These are phyloP conservation scores for Riparia riparia DNA, from an alignment of 2,113 vertebrate genomes.

Conservation along the genomic window DNA sequence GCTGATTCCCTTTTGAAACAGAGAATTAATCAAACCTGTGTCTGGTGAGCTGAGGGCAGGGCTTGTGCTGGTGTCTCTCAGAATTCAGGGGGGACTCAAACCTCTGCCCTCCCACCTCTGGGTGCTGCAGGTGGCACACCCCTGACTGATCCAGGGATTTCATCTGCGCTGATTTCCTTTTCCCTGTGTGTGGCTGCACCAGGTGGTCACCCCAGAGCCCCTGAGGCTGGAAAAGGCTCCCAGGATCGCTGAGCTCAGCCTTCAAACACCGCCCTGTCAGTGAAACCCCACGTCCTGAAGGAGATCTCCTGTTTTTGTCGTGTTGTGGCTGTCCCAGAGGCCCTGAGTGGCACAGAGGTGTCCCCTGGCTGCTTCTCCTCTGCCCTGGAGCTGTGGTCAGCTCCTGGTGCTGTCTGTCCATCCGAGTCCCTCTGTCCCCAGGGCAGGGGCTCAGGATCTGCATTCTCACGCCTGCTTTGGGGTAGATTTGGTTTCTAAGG, in stretches of 20 bases:
- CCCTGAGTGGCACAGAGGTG: accelerated
- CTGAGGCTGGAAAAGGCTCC: accelerated
- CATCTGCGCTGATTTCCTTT: accelerated
- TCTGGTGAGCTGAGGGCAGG: accelerated
- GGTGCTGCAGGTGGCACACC: neutral
- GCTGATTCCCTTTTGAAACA: accelerated
- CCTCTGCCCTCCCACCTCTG: neutral
- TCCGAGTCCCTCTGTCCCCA: neutral
- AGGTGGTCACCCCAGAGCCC: accelerated
- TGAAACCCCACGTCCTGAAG: neutral
- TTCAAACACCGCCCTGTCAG: accelerated
- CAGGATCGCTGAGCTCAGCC: accelerated
- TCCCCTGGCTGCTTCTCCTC: neutral
- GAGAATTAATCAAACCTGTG: accelerated
- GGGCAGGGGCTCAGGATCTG: neutral
- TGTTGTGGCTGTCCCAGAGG: neutral
- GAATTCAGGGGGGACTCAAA: too few species aligned
- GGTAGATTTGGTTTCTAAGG: accelerated
- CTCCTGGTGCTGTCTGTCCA: neutral
- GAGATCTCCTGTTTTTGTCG: accelerated
- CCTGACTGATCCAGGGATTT: accelerated
- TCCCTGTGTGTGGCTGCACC: neutral
- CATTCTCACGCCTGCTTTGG: neutral
- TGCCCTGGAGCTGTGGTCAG: neutral
- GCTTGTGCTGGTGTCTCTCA: accelerated